A percentile compares a stretch with the other conserved stretches of the same genome.
These are phyloP conservation scores for Stenodera caucasica DNA, from an alignment of 2,888 invertebrate genomes.

Conservation along the genomic window DNA sequence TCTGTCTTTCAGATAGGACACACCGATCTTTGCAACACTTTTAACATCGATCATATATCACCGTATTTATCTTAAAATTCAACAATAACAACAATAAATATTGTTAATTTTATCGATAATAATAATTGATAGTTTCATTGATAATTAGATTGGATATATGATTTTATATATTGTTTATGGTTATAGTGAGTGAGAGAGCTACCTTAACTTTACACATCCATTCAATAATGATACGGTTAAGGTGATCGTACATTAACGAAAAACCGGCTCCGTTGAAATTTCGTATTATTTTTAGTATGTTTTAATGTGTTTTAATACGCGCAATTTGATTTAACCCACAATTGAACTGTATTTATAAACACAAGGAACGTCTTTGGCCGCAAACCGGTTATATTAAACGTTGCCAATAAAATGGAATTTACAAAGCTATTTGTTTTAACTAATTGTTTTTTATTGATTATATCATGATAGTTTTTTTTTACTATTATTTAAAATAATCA, in stretches of 20 bases:
- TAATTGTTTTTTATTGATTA: slow-evolving; percentile 9
- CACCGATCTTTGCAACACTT: slow-evolving; percentile 8
- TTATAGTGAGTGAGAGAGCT: background rate
- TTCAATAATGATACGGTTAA: slow-evolving; percentile 10
- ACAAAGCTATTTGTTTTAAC: slow-evolving; percentile 5
- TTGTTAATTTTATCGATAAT: too few species aligned
- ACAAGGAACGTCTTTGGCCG: background rate
- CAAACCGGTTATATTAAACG: slow-evolving; percentile 12
- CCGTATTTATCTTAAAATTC: background rate
- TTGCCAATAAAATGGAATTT: slow-evolving; percentile 2
- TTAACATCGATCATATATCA: slow-evolving; percentile 5
- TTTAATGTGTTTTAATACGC: slow-evolving; percentile 7
- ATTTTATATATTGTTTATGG: too few species aligned
- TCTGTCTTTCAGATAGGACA: slow-evolving; percentile 6
- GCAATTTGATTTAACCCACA: slow-evolving; percentile 8
- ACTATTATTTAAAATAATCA: too few species aligned
- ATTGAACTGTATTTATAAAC: slow-evolving; percentile 13
- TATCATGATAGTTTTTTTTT: background rate
- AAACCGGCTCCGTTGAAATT: background rate
- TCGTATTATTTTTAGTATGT: slow-evolving; percentile 10
- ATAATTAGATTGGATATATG: too few species aligned
- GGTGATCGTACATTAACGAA: slow-evolving; percentile 5
- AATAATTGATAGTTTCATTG: too few species aligned
- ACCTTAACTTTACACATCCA: slow-evolving; percentile 10
- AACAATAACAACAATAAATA: background rate